These are phyloP conservation scores for Sigmodon hispidus DNA, from an alignment of 2,113 vertebrate species.

Conservation along the genomic window DNA sequence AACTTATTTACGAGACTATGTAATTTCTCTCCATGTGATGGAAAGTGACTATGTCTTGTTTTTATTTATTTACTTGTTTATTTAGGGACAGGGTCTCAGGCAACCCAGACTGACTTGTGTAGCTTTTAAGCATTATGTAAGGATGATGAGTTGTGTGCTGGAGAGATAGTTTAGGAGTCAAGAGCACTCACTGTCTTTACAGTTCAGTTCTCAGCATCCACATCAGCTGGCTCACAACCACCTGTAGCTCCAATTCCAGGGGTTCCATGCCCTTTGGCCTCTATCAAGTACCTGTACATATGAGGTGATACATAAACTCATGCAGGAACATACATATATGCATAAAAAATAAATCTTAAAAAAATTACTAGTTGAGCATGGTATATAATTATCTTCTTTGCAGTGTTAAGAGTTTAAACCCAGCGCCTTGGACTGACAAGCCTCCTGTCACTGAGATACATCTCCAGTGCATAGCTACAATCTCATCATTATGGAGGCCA, in stretches of 20 bases:
- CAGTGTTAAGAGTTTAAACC: neutral
- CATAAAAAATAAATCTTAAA: neutral
- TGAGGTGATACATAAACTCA: neutral
- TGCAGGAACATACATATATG: neutral
- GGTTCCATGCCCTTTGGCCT: neutral
- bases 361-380: neutral
- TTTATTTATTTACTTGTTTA: neutral
- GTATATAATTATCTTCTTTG: neutral
- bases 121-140: neutral
- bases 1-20: neutral
- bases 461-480: neutral
- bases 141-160: neutral
- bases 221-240: neutral
- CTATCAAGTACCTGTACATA: neutral
- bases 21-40: neutral
- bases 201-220: neutral
- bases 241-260: neutral
- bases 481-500: neutral
- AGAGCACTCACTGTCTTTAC: neutral
- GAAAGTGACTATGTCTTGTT: neutral
- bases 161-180: neutral
- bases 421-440: neutral
- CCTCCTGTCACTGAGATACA: neutral
- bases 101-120: neutral
- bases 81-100: neutral